Evolutionary conservation across 2,888 invertebrate species (phyloP).

Genomic region (Orchesella flavescens): DNA sequence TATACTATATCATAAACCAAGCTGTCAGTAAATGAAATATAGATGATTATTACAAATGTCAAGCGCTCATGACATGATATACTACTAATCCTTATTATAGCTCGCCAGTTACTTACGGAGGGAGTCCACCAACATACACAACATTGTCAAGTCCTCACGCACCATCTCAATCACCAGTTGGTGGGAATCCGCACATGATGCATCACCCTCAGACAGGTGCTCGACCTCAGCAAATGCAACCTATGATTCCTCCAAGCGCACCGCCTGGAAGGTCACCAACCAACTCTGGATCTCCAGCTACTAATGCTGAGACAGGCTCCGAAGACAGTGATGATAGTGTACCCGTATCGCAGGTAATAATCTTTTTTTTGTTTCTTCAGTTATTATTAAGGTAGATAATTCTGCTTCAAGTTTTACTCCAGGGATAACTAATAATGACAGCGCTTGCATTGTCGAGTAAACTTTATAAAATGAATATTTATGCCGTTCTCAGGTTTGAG

Average conservation of each 20-base stretch:
- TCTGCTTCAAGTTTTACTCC: background rate
- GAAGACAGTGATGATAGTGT: conserved; percentile 71
- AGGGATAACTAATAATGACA: too few relatives aligned
- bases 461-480: background rate
- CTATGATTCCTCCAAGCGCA: conserved; percentile 63
- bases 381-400: too few relatives aligned
- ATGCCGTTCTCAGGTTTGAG: background rate
- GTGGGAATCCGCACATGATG: conserved; percentile 58
- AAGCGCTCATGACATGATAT: background rate
- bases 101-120: conserved; percentile 69
- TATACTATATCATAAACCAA: background rate
- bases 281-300: conserved; percentile 68
- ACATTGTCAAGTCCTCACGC: conserved; percentile 70
- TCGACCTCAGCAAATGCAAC: conserved; percentile 61
- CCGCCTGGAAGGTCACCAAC: conserved; percentile 70
- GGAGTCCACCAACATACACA: conserved; percentile 71
- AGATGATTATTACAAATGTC: conserved; percentile 3
- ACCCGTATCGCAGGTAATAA: conserved; percentile 66
- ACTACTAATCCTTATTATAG: conserved; percentile 27
- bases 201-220: conserved; percentile 63
- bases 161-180: conserved; percentile 61
- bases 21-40: background rate
- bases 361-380: background rate
- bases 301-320: conserved; percentile 68
- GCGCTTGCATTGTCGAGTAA: background rate